Conservation (phyloP, 2,797 vertebrate genomes). For the Gymnopithys bicolor region DNA sequence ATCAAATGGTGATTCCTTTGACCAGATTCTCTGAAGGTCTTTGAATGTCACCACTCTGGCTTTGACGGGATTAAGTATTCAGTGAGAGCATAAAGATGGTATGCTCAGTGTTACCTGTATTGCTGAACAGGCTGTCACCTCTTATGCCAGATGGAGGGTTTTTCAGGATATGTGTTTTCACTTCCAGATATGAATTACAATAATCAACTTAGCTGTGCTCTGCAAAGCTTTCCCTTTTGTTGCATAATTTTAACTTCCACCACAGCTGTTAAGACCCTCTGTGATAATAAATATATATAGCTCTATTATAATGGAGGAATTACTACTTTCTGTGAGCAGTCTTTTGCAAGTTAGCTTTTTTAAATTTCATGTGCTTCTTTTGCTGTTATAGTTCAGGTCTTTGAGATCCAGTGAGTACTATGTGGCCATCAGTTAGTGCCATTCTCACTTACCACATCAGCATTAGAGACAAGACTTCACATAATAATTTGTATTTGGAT, state of each 20-base stretch:
- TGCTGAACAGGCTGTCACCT: conserved; percentile 18
- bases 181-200: conserved; percentile 34
- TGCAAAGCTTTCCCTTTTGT: conserved; percentile 14
- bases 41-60: background rate
- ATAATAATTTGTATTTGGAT: background rate
- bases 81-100: background rate
- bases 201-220: conserved; percentile 21
- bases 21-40: background rate
- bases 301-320: background rate
- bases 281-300: conserved; percentile 32
- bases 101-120: background rate
- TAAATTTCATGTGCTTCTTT: background rate
- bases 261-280: conserved; percentile 12
- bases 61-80: background rate
- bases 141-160: background rate
- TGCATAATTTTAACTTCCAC: conserved; percentile 43
- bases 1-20: background rate
- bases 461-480: background rate
- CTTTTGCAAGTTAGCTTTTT: background rate
- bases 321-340: background rate
- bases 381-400: background rate
- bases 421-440: background rate
- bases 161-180: conserved; percentile 23
- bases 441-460: background rate
- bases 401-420: background rate